Evolutionary conservation across 2,888 invertebrate species (phyloP).

Genomic region (Drosophila planitibia): DNA sequence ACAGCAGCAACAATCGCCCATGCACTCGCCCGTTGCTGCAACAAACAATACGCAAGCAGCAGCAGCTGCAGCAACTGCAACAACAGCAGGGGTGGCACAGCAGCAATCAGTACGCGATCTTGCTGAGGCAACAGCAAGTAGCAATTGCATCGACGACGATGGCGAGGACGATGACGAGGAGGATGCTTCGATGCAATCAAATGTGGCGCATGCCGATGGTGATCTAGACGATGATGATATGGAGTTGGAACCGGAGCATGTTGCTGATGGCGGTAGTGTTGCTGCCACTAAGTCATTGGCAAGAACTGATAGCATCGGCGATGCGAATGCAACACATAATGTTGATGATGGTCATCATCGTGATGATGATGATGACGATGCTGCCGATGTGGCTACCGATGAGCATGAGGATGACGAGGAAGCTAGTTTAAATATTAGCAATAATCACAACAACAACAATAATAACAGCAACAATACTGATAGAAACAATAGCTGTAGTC

Average conservation of each 20-base stretch:
- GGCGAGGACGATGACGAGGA: slow-evolving; percentile 73
- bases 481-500: slow-evolving; percentile 77
- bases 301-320: slow-evolving; percentile 52
- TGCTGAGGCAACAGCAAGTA: slow-evolving; percentile 36
- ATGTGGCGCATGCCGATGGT: slow-evolving; percentile 59
- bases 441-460: slow-evolving; percentile 76
- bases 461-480: slow-evolving; percentile 68
- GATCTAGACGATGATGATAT: slow-evolving; percentile 65
- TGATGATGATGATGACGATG: slow-evolving; percentile 17
- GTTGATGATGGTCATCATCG: slow-evolving; percentile 14
- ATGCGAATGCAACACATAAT: slow-evolving; percentile 25
- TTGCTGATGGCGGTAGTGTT: slow-evolving; percentile 27
- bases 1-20: slow-evolving; percentile 78
- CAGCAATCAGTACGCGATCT: slow-evolving; percentile 34
- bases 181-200: slow-evolving; percentile 71
- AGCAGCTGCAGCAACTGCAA: slow-evolving; percentile 15
- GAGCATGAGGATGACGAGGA: slow-evolving; percentile 43
- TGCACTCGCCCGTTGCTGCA: slow-evolving; percentile 75
- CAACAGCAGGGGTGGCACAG: slow-evolving; percentile 29
- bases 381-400: slow-evolving; percentile 19
- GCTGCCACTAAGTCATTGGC: slow-evolving; percentile 39
- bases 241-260: slow-evolving; percentile 62
- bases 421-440: slow-evolving; percentile 77
- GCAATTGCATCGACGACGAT: slow-evolving; percentile 52
- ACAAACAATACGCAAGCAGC: slow-evolving; percentile 32